A percentile compares a stretch with the other conserved stretches of the same genome.
Evolutionary conservation across 37 sponge, comb jelly and placozoan genomes (phyloP).

Genomic region (Ianthella basta): DNA sequence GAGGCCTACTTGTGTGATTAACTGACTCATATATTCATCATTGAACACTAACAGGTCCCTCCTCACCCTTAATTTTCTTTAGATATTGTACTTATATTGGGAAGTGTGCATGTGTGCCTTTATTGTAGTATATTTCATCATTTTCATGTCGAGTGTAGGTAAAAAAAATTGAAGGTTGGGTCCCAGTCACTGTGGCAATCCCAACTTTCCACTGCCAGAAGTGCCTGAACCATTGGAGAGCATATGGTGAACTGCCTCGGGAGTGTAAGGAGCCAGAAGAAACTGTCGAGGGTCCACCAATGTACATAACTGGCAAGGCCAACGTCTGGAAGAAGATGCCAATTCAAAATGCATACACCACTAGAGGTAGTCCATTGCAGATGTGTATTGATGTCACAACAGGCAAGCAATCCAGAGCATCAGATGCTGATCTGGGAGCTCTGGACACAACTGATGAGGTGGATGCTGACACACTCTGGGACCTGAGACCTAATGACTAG

Average conservation of each 20-base stretch:
- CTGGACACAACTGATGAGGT: background rate
- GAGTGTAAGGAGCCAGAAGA: slow-evolving; percentile 25
- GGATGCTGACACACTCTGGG: too few species aligned
- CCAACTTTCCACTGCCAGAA: slow-evolving; percentile 34
- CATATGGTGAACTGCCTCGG: slow-evolving; percentile 16
- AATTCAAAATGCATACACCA: slow-evolving; percentile 5
- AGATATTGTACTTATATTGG: too few species aligned
- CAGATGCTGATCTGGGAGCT: background rate
- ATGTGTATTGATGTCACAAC: background rate
- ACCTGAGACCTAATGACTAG: too few species aligned
- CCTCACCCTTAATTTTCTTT: too few species aligned
- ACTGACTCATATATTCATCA: too few species aligned
- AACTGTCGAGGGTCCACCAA: slow-evolving; percentile 23
- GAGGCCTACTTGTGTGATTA: too few species aligned
- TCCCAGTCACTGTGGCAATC: slow-evolving; percentile 32
- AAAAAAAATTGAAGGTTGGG: too few species aligned
- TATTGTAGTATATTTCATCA: too few species aligned
- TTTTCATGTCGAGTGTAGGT: too few species aligned
- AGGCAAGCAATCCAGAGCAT: slow-evolving; percentile 13
- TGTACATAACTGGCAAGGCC: background rate
- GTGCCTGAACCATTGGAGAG: slow-evolving; percentile 27
- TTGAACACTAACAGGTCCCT: too few species aligned
- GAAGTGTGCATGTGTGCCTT: too few species aligned
- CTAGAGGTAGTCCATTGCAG: background rate
- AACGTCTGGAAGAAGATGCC: background rate